phyloP scores from a whole-genome alignment of 2,888 invertebrate genomes.

The Eudemis profundana region DNA sequence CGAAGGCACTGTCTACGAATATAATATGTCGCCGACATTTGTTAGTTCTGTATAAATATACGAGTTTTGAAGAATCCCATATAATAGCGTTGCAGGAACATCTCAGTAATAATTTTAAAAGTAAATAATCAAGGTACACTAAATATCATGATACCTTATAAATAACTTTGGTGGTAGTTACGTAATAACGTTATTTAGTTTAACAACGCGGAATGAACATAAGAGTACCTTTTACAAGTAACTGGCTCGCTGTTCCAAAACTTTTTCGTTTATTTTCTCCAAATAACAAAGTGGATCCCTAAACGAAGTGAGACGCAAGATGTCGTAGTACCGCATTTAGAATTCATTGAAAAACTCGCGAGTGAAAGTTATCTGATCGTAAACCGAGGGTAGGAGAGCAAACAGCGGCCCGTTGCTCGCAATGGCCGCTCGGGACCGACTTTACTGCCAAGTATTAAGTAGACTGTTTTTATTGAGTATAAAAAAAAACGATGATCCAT shows the following conservation, averaged over 20 bases:
- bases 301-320: conserved; percentile 40
- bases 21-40: too few relatives aligned
- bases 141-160: too few relatives aligned
- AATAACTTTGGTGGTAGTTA: too few relatives aligned
- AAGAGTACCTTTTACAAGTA: too few relatives aligned
- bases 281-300: conserved; percentile 21
- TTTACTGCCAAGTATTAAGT: conserved; percentile 39
- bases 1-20: too few relatives aligned
- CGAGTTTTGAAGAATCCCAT: too few relatives aligned
- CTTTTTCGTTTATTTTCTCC: conserved; percentile 26
- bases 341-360: conserved; percentile 83
- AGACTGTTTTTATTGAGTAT: conserved; percentile 35
- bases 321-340: conserved; percentile 71
- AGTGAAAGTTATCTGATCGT: conserved; percentile 83
- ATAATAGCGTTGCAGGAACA: too few relatives aligned
- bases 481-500: conserved; percentile 35
- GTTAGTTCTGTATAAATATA: too few relatives aligned
- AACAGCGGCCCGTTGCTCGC: conserved; percentile 25
- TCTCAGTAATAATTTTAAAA: too few relatives aligned
- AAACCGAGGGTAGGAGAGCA: conserved; percentile 49
- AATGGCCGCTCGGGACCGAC: conserved; percentile 26
- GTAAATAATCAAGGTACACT: too few relatives aligned
- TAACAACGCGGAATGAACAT: too few relatives aligned
- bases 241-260: not conserved
- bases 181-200: too few relatives aligned